A percentile compares a stretch with the other conserved stretches of the same genome.
Evolutionary conservation across 2,113 vertebrate species (phyloP).

Genomic region (Megatriorchis doriae): DNA sequence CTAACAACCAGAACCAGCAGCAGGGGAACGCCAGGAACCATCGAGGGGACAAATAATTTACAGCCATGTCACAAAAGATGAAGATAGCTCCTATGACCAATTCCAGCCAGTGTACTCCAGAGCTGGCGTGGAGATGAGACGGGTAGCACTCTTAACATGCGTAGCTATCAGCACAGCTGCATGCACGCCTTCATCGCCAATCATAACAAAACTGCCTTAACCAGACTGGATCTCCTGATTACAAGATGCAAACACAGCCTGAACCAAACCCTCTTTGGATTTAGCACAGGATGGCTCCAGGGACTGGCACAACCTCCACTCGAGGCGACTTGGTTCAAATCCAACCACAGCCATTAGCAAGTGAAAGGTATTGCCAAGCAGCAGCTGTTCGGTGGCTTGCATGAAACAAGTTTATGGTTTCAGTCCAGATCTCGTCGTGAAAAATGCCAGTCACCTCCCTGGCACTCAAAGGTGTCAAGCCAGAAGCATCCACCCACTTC

Average conservation of each 20-base stretch:
- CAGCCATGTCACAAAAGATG: not conserved
- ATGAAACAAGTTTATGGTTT: constrained; percentile 17
- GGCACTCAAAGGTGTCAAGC: not conserved
- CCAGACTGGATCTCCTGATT: not conserved
- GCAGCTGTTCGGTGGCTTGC: constrained; percentile 16
- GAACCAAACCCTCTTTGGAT: constrained; percentile 18
- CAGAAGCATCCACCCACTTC: not conserved
- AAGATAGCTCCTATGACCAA: not conserved
- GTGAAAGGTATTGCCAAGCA: constrained; percentile 45
- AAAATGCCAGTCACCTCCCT: constrained; percentile 23
- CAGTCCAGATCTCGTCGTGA: not conserved
- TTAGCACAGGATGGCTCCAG: not conserved
- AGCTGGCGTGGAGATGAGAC: not conserved
- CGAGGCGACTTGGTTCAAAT: constrained; percentile 8
- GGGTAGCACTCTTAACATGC: not conserved
- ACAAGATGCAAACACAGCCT: not conserved
- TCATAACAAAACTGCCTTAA: not conserved
- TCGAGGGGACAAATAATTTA: not conserved
- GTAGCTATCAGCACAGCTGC: not conserved
- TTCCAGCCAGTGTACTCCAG: not conserved
- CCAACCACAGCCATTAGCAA: constrained; percentile 45
- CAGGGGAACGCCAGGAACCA: not conserved
- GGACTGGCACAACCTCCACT: constrained; percentile 18
- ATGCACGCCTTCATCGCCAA: not conserved
- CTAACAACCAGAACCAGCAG: not conserved